Percentiles rank a stretch among this genome's conserved stretches.
These are phyloP conservation scores for Tapera naevia DNA, from an alignment of 2,797 vertebrate genomes.

Conservation along the genomic window DNA sequence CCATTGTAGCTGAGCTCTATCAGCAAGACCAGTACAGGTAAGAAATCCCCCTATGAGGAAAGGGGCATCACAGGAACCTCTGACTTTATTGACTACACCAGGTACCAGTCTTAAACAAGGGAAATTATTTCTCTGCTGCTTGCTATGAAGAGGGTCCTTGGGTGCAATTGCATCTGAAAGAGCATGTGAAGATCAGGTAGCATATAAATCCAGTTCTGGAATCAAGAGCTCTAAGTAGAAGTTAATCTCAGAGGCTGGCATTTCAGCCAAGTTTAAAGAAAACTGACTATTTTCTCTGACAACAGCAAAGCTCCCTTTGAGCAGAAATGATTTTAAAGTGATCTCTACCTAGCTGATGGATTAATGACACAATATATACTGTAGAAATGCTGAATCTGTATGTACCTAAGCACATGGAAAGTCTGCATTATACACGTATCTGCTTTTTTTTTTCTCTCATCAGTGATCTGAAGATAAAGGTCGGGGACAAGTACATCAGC, in stretches of 20 bases:
- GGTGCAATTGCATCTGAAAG: background rate
- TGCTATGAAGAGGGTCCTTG: background rate
- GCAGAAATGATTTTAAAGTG: background rate
- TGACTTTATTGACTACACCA: background rate
- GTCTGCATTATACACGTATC: background rate
- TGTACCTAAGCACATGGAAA: background rate
- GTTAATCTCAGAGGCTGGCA: background rate
- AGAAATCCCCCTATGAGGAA: background rate
- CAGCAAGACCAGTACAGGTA: conserved; percentile 97
- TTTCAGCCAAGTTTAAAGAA: background rate
- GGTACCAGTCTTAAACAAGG: background rate
- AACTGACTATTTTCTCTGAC: background rate
- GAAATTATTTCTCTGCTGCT: background rate
- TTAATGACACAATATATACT: background rate
- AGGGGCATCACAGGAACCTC: background rate
- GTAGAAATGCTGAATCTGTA: background rate
- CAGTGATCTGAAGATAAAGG: conserved; percentile 95
- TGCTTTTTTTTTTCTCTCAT: conserved; percentile 4
- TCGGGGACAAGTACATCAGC: conserved; percentile 81
- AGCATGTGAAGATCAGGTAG: background rate
- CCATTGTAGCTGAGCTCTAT: conserved; percentile 90
- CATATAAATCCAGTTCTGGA: background rate
- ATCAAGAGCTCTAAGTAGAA: background rate
- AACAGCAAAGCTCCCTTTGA: background rate
- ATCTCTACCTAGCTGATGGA: background rate